These are phyloP conservation scores for Calvadosia cruxmelitensis DNA, from an alignment of 30 jellyfish, hydroid and myxozoan species.

Conservation along the genomic window DNA sequence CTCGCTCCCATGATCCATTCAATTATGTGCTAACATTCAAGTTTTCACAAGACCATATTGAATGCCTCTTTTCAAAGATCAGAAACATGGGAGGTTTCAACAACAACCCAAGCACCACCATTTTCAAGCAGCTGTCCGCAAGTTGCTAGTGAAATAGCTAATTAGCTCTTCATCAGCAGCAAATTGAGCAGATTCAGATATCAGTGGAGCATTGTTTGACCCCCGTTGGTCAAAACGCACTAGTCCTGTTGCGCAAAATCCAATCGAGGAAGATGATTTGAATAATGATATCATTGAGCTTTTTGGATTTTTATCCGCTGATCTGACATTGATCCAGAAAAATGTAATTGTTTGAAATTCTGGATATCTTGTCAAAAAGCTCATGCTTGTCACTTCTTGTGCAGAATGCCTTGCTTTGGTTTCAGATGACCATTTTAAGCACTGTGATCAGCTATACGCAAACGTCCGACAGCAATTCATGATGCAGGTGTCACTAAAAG, in stretches of 20 bases:
- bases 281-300: background rate
- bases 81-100: constrained; percentile 17
- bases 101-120: background rate
- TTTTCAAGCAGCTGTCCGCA: background rate
- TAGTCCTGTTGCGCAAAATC: background rate
- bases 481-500: no score
- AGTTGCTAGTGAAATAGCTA: background rate
- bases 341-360: no score
- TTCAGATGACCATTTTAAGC: no score
- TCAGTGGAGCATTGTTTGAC: background rate
- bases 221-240: background rate
- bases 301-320: no score
- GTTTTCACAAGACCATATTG: constrained; percentile 44
- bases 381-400: no score
- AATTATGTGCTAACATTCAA: constrained; percentile 34
- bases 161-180: background rate
- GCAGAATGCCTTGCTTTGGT: no score
- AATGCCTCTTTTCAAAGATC: constrained; percentile 36
- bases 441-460: no score
- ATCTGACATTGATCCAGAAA: no score
- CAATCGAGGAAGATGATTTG: background rate
- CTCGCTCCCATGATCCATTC: constrained; percentile 11
- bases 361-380: no score
- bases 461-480: no score
- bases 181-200: background rate